These are phyloP conservation scores for Yponomeuta sedellus DNA, from an alignment of 2,888 invertebrate species.

Conservation along the genomic window DNA sequence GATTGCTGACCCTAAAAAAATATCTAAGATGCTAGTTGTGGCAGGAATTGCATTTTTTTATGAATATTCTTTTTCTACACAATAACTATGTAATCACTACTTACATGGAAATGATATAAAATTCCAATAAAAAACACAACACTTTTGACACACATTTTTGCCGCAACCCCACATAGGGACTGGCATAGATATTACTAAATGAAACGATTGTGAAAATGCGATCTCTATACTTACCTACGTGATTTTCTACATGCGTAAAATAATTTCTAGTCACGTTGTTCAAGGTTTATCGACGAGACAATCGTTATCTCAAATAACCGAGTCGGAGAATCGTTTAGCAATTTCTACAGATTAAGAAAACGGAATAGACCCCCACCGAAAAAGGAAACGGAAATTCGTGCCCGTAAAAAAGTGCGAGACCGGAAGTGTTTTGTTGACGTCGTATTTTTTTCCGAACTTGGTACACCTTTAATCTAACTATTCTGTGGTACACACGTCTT, in stretches of 20 bases:
- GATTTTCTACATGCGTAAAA: background rate
- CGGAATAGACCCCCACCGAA: background rate
- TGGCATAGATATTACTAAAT: background rate
- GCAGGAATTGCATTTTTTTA: too few species aligned
- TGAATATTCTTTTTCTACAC: background rate
- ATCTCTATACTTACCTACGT: background rate
- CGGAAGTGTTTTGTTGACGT: too few species aligned
- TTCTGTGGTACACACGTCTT: too few species aligned
- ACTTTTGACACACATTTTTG: conserved; percentile 1
- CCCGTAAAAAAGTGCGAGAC: background rate
- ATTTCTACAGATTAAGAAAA: background rate
- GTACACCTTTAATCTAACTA: too few species aligned
- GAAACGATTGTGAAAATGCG: background rate
- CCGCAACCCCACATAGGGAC: background rate
- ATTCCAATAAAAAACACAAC: background rate
- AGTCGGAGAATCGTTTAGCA: background rate
- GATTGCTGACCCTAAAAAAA: too few species aligned
- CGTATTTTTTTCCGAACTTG: too few species aligned
- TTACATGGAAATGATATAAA: background rate
- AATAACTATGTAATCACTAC: background rate
- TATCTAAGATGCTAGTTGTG: too few species aligned
- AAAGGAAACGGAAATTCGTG: background rate
- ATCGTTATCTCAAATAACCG: background rate
- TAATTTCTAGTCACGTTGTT: background rate
- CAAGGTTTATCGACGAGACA: background rate